Conservation (phyloP, 2,888 invertebrate genomes). For the Gymnocheta viridis region DNA sequence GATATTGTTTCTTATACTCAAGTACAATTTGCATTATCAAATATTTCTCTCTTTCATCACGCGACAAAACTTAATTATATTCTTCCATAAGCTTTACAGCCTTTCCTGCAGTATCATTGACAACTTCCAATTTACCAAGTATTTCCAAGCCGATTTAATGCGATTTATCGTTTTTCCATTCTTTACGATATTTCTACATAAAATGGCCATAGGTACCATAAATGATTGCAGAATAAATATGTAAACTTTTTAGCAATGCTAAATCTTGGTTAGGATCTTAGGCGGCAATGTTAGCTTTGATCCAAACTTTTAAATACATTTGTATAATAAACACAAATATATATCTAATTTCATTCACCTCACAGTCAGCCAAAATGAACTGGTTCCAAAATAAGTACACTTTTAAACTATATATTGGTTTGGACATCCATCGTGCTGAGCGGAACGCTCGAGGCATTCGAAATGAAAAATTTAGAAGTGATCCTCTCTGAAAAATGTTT, state of each 20-base stretch:
- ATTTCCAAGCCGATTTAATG: neutral
- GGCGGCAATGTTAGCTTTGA: neutral
- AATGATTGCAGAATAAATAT: too few species aligned
- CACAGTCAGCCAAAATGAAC: neutral
- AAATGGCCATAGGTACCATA: too few species aligned
- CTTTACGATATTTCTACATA: too few species aligned
- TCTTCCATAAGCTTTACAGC: neutral
- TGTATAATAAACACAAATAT: neutral
- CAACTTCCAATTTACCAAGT: neutral
- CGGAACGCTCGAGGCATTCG: too few species aligned
- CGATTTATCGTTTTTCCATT: too few species aligned
- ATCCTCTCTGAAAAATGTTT: neutral
- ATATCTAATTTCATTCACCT: neutral
- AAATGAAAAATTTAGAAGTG: too few species aligned
- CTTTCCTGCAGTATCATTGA: neutral
- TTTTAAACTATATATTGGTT: too few species aligned
- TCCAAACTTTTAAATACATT: constrained; percentile 13
- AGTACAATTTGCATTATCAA: too few species aligned
- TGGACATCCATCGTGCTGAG: too few species aligned
- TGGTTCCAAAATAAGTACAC: too few species aligned
- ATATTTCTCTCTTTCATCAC: too few species aligned
- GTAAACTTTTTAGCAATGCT: neutral
- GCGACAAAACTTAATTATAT: neutral
- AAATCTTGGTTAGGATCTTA: constrained; percentile 25
- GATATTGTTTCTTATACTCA: too few species aligned